Base-by-base conservation (phyloP, 2,113 vertebrate genomes). In the Felis chaus region DNA sequence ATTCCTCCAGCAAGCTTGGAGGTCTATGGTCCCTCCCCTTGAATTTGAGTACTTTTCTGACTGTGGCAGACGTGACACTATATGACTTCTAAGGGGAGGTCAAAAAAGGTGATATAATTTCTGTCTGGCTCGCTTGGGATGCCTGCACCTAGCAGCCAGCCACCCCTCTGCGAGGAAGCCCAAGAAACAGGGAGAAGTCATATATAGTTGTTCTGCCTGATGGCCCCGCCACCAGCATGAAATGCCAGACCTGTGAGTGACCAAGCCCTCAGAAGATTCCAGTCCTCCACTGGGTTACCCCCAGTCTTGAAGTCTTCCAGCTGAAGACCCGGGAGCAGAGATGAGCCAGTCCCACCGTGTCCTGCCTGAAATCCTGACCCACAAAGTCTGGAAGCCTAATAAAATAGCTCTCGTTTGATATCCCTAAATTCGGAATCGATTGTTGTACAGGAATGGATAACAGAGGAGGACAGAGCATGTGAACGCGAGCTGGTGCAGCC, bases 201-300 rank as follows among this genome's bases (percentile, higher is more conserved):
- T 4, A 1, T 7, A 0, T 0, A 15, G n/a, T 11, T 66, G 39
- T 69, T 31, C 45, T 39, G 23, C 33, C n/a, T 4, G 36, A 19
- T 19, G 4, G 45, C 8, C 29, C 11, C 0, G 0, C 71, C 15
- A 69, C 48, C 71, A 39, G 81, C 39, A 5, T 11, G 31, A 10
- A 4, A 5, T n/a, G 15, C n/a, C 6, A 27, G 39, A 12, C 23
- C 10, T 15, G 16, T 7, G 31, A 27, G 76, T 57, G 55, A 29
- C 15, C 29, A 10, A 36, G 23, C 68, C 23, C 18, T 55, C 66
- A 27, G 45, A 4, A 5, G n/a, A 23, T 2, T 36, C 50, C 9
- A 1, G 79, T 29, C 80, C 29, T 79, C 74, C 31, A 7, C 61
- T 36, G 66, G 66, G 78, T 41, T 25, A 11, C 48, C 16, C 13